Percentiles rank a stretch among this genome's conserved stretches.
These are phyloP conservation scores for Aphelocoma californica DNA, from an alignment of 2,797 vertebrate genomes.

Conservation along the genomic window DNA sequence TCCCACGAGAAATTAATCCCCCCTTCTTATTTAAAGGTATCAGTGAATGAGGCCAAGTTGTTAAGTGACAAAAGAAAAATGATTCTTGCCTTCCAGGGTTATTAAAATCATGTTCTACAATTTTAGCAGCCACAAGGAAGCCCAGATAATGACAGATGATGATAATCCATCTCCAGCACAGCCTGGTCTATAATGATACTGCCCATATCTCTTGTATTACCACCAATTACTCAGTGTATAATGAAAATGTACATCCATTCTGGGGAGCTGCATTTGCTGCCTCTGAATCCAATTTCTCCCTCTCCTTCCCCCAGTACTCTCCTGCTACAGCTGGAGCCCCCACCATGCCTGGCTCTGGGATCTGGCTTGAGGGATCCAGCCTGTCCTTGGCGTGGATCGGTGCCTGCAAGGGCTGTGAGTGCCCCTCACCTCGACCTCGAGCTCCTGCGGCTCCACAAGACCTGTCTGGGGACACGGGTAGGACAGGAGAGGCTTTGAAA, in stretches of 20 bases:
- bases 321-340: not conserved
- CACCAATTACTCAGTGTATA: conserved; percentile 69
- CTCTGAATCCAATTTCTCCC: not conserved
- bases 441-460: not conserved
- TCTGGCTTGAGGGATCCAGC: not conserved
- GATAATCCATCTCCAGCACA: conserved; percentile 67
- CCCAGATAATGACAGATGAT: conserved; percentile 77
- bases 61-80: conserved; percentile 81
- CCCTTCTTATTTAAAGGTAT: conserved; percentile 51
- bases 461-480: not conserved
- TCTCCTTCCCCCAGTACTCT: not conserved
- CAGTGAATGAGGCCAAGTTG: conserved; percentile 67
- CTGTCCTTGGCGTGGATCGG: not conserved
- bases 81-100: conserved; percentile 77
- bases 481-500: not conserved
- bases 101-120: conserved; percentile 82
- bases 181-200: conserved; percentile 68
- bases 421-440: not conserved
- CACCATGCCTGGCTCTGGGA: not conserved
- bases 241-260: conserved; percentile 50
- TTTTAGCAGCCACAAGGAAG: conserved; percentile 73
- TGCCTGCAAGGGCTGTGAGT: not conserved
- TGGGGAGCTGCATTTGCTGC: conserved; percentile 23
- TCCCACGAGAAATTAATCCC: conserved; percentile 52
- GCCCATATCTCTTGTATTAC: conserved; percentile 67